Evolutionary conservation across 2,113 vertebrate genomes (phyloP), one percentile per base, ranked within the genome.

Genomic region (Syngnathoides biaculeatus): DNA sequence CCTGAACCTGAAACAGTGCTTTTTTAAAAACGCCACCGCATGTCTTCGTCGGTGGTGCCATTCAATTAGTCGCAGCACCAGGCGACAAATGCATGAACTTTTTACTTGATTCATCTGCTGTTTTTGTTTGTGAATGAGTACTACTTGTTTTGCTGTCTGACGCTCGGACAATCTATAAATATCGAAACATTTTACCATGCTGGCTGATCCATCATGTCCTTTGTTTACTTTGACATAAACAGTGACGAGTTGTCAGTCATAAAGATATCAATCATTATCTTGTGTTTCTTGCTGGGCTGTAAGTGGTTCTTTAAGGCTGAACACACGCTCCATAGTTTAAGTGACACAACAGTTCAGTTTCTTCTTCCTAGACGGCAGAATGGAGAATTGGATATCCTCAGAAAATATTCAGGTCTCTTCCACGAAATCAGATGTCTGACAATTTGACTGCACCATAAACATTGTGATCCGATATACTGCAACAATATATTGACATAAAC

Each of bases 1-100:
- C 70, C 78, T 40, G 73, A 89, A 84, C 81, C 79, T 40, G 88
- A 89, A n/a, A 73, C 85, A 5, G 91, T 92, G 64, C 82, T 91
- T 62, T 91, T 92, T 81, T 92, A 88, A 92, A 76, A 66, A 52
- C 7, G 27, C 22, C 70, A 15, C 64, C 78, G 72, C 14, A 67
- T 13, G 48, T 81, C 67, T 79, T 70, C 64, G 64, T 74, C 65
- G 62, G 39, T 72, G 72, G 69, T 77, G 71, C 71, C 61, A 73
- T 62, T 71, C 67, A 47, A 76, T 73, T 58, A 70, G 68, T 42
- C 67, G 78, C 35, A 65, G 67, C 71, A 60, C 24, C 3, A 62
- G 62, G 47, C 8, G 59, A 75, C 71, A 64, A 67, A 78, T 30
- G 62, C 59, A 63, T 57, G 60, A 62, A 8, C 39, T 26, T 20